Base-by-base conservation (phyloP, 2,888 invertebrate genomes). In the Timema cristinae region DNA sequence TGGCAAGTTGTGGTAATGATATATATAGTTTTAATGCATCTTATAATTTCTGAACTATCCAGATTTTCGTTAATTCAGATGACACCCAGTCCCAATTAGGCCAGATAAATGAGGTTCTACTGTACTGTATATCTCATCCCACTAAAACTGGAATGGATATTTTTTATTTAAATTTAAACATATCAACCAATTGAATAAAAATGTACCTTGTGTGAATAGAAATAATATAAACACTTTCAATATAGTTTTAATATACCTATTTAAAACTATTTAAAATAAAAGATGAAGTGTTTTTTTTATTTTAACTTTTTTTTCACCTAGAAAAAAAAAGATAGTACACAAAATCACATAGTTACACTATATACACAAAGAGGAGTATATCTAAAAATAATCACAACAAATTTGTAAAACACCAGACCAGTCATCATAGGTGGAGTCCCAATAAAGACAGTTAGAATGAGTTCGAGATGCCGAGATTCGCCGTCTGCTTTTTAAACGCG, bases 81-180 rank as follows among this genome's bases (percentile, higher is more conserved):
- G 32, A 32, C 32, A 32, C 32, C 32, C 32, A 32, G 32, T 32
- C 32, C 32, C 32, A 32, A 4, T 32, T 32, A 32, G 32, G 32
- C 32, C 32, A 32, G 32, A 32, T 32, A 32, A 32, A 32, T 4
- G 32, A 32, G 32, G 32, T 32, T 32, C 32, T 4, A 32, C 1
- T 32, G 32, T 63, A 48, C 78, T 79, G 79, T 80, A 79, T 79
- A 80, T 77, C 77, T 72, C 79, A 78, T 80, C 79, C 82, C 84
- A 83, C 79, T 84, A 83, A 83, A 84, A 83, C 84, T 83, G 84
- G 82, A 82, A 82, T 79, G 79, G 77, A 77, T 75, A 77, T 75
- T 75, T 74, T 72, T 67, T 72, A 32, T 56, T 11, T 69, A 63
- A 49, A 74, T 73, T 74, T 59, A 59, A 59, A 69, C 59, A 69